phyloP scores from a whole-genome alignment of 2,888 invertebrate genomes.

The Drosophila rellima region DNA sequence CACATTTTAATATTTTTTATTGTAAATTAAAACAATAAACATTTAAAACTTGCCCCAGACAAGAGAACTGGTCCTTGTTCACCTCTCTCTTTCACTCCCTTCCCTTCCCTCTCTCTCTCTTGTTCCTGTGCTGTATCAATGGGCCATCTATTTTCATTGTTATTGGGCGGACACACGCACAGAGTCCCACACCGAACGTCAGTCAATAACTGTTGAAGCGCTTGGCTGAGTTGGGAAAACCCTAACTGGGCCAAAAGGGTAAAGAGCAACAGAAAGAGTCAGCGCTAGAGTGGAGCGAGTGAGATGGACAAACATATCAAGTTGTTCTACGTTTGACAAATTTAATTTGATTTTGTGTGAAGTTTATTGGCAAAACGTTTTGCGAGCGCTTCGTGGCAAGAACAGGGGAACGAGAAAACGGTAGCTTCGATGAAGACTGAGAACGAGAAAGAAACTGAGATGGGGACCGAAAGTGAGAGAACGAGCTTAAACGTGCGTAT shows the following conservation, averaged over 20 bases:
- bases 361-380: constrained; percentile 81
- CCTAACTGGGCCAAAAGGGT: constrained; percentile 42
- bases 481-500: constrained; percentile 59
- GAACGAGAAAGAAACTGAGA: constrained; percentile 1
- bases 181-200: constrained; percentile 19
- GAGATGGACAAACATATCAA: constrained; percentile 65
- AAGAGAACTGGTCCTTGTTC: constrained; percentile 11
- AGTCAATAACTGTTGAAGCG: constrained; percentile 57
- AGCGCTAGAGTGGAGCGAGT: background rate
- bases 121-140: constrained; percentile 49
- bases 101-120: background rate
- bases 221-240: constrained; percentile 32
- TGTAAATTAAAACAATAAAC: constrained; percentile 80
- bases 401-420: background rate
- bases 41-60: constrained; percentile 55
- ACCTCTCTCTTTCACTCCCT: background rate
- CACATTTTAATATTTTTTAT: constrained; percentile 76
- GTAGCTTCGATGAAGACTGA: background rate
- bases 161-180: constrained; percentile 67
- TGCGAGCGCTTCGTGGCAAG: constrained; percentile 32
- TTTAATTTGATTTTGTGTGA: constrained; percentile 82
- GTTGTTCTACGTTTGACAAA: constrained; percentile 79
- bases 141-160: constrained; percentile 78
- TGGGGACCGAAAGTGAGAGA: constrained; percentile 25
- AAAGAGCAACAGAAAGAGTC: constrained; percentile 1